Evolutionary conservation across 2,888 invertebrate genomes (phyloP), one percentile per base, ranked within the genome.

Genomic region (Urechis unicinctus): DNA sequence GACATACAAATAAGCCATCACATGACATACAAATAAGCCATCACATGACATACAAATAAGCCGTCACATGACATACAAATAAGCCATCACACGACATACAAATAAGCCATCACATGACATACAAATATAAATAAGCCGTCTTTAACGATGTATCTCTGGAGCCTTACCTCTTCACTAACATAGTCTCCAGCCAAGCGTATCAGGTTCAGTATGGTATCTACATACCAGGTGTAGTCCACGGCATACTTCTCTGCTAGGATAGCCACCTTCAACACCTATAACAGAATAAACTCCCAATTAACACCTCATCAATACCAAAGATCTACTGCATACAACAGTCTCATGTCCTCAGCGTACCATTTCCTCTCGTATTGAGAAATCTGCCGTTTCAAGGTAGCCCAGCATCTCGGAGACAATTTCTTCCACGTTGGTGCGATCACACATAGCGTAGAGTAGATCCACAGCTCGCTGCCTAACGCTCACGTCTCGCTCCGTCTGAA

Each of bases 391-490:
- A 67, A 99, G 82, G 78, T 98, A 99, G 75, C 93, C 91, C 66
- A 98, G 82, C 98, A 99, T 99, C 81, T 99, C 98, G 75, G 94
- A 93, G 4, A 99, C 98, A 77, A 98, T 99, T 82, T 97, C 95
- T 79, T 95, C 95, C 25, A 97, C 95, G 81, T 98, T 99, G 65
- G 91, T 91, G 74, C 95, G 90, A 80, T 99, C 98, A 81, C 98
- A 99, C 98, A 99, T 98, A 44, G 98, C 98, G 81, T 99, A 99
- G 1, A 98, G 81, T 57, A 98, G 82, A 81, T 99, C 98, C 2
- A 98, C 97, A 52, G 97, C 97, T 77, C 96, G 89, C 77, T 97
- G 97, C 64, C 97, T 84, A 1, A 98, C 97, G 45, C 94, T 95
- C 0, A 97, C 95, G 82, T 97, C 97, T 70, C 96, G 89, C 77